Conservation (phyloP, 2,113 vertebrate genomes). For the Dissostichus mawsoni region DNA sequence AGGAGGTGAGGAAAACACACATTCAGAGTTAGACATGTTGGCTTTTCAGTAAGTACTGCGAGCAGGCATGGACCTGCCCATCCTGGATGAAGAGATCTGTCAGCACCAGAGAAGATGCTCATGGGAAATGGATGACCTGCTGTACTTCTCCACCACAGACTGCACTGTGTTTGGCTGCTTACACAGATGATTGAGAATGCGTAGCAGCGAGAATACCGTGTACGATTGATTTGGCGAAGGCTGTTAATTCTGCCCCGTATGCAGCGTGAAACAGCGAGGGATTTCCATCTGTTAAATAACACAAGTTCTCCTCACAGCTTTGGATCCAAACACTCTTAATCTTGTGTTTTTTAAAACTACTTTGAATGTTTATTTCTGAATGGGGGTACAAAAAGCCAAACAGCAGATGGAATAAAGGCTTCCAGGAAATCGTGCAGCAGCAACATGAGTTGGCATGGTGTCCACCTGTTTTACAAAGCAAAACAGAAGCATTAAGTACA, state of each 20-base stretch:
- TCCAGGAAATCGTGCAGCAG: constrained; percentile 54
- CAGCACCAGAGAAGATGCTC: constrained; percentile 54
- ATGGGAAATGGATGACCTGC: constrained; percentile 64
- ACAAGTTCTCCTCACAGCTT: constrained; percentile 26
- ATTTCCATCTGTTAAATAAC: constrained; percentile 48
- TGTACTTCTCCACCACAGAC: constrained; percentile 24
- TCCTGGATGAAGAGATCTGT: constrained; percentile 52
- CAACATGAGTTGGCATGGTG: constrained; percentile 38
- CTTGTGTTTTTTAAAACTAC: constrained; percentile 41
- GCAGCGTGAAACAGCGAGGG: constrained; percentile 20
- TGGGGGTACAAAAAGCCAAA: constrained; percentile 30
- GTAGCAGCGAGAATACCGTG: constrained; percentile 9
- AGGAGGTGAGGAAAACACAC: constrained; percentile 21
- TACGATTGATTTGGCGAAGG: constrained; percentile 30
- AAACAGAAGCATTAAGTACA: constrained; percentile 20
- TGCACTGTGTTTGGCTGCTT: constrained; percentile 4
- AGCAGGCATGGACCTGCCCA: constrained; percentile 65
- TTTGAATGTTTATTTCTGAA: constrained; percentile 41
- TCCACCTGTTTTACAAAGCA: neutral
- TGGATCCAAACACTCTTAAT: constrained; percentile 50
- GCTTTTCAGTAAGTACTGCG: neutral
- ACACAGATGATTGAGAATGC: constrained; percentile 38
- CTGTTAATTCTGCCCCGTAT: constrained; percentile 38
- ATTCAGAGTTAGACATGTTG: constrained; percentile 8
- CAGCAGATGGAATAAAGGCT: constrained; percentile 63